These are phyloP conservation scores for Centrocercus urophasianus DNA, from an alignment of 2,113 vertebrate species.

Conservation along the genomic window DNA sequence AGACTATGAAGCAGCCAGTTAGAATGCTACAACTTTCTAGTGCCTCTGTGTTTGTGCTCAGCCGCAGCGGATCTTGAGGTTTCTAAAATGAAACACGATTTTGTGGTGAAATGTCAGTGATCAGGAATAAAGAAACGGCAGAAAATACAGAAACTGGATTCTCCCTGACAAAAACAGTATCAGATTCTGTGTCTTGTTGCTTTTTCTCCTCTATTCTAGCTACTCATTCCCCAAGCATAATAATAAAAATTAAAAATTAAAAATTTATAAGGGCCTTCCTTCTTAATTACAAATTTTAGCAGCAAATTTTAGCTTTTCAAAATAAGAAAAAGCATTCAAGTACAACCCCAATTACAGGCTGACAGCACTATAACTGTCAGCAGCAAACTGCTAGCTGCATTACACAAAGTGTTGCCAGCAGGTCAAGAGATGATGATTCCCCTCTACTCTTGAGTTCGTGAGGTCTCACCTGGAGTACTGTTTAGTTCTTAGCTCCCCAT, in stretches of 20 bases:
- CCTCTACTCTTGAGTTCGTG: neutral
- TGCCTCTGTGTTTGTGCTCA: neutral
- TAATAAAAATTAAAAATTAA: neutral
- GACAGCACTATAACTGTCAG: neutral
- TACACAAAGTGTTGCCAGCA: neutral
- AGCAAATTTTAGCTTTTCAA: no score
- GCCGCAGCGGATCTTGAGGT: neutral
- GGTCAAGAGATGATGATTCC: neutral
- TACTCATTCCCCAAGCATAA: neutral
- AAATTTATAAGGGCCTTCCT: neutral
- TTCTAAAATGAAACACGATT: slow-evolving; percentile 50
- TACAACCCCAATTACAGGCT: neutral
- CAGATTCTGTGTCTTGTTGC: neutral
- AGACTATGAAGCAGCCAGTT: neutral
- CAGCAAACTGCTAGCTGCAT: neutral
- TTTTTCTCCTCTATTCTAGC: neutral
- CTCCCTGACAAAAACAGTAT: neutral
- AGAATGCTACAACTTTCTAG: neutral
- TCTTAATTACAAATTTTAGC: neutral
- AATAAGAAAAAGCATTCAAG: neutral
- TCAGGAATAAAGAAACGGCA: slow-evolving; percentile 41
- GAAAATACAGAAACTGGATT: neutral
- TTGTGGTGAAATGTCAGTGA: slow-evolving; percentile 37
- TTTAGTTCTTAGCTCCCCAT: neutral
- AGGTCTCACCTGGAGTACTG: neutral